Base-by-base conservation (phyloP, 2,797 vertebrate genomes). In the Poecilia gillii region DNA sequence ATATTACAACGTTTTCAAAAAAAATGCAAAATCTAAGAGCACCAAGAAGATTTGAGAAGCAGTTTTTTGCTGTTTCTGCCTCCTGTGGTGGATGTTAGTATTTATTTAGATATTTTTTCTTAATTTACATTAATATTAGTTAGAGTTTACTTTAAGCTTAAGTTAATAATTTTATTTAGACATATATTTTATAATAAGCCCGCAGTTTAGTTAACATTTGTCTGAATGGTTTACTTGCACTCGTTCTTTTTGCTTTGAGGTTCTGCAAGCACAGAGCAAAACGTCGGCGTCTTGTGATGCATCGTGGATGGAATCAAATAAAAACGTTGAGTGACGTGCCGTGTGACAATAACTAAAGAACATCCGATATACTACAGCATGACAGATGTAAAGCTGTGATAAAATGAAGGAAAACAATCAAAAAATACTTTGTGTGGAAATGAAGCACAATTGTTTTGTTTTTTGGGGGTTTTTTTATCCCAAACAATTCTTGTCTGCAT, bases 401-500 rank as follows among this genome's bases (percentile, higher is more conserved):
- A 49, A 25, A 14, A 47, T 36, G 7, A 68, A 66, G 18, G 31
- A 25, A 36, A 46, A 33, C 12, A 13, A 64, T 66, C 70, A 4
- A 77, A 74, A 51, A 62, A n/a, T 20, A 43, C 43, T 51, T 13
- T 3, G 33, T 16, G 4, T 23, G 31, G n/a, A 72, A 84, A 81
- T 78, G 46, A 74, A 75, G 55, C 39, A 55, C 0, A 49, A 13
- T 4, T 57, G 5, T 47, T 41, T 68, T n/a, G 23, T 47, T 70
- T 33, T 33, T 16, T 39, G 39, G 31, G 31, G 3, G 5, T 20
- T 53, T 71, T 45, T 53, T 71, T 45, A 45, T 28, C 12, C 25
- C 41, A 13, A 71, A 45, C 4, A 43, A 23, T 45, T 71, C 41
- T 71, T 45, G n/a, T 81, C 84, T 83, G 80, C 16, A 0, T 77